Evolutionary conservation across 2,888 invertebrate species (phyloP), one percentile per base, ranked within the genome.

Genomic region (Spicauda simplicius): DNA sequence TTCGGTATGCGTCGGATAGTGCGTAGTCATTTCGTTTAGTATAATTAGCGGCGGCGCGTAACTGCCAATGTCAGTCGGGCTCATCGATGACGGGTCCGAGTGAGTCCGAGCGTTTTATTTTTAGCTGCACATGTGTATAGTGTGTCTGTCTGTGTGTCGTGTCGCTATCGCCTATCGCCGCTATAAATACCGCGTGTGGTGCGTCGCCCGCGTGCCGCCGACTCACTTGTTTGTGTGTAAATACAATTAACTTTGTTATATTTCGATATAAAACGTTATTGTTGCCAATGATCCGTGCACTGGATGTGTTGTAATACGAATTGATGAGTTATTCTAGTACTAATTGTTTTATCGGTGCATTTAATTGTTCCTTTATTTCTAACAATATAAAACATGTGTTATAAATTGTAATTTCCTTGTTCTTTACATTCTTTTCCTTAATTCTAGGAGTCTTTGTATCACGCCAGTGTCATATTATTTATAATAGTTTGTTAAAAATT

Each of bases 1-100:
- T 41, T 48, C 60, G 50, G 50, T 18, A 20, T 45, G 62, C 62
- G 48, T 58, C 57, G 19, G 48, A 25, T 45, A 54, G 20, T 20
- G 65, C 53, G 45, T 48, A 54, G 65, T 66, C 55, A 66, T 66
- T 65, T 59, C 48, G 65, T 60, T 60, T 60, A 60, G 54, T 66
- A 66, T 60, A 66, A 66, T 66, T 60, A 54, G 64, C 50, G 41
- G 64, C 58, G 59, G 59, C 63, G 63, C 60, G 68, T 68, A 68
- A 62, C 53, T 68, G 73, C 69, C 72, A 69, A 69, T 67, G 72
- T 69, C 70, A 71, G 69, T 59, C 33, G 52, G 66, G 59, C 58
- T 56, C 64, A 65, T 59, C 64, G 64, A 65, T 65, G 65, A 65
- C 59, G 65, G 65, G 52, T 41, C 45, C 60, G n/a, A 48, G 52